Base-by-base conservation (phyloP, 2,888 invertebrate genomes). In the Drosophila mimetica region DNA sequence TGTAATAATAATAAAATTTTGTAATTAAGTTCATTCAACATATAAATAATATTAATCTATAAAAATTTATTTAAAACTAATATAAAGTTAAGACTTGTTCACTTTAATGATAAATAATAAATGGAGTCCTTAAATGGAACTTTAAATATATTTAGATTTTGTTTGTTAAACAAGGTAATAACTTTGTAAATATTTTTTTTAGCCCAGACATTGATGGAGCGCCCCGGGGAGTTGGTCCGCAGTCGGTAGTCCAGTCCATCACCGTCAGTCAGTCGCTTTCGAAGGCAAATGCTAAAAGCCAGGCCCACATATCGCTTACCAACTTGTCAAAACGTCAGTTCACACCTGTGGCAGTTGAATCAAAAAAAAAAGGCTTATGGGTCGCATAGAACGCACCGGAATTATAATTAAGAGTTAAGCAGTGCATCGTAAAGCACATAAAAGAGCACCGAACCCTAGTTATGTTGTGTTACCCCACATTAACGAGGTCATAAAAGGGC, bases 301-400 rank as follows among this genome's bases (percentile, higher is more conserved):
- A 53, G 51, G 66, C 66, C 57, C 60, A 51, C 66, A 74, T 78
- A 81, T 81, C 76, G 71, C 41, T 84, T 74, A 84, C 81, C 36
- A 46, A 50, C 48, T 67, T 85, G 82, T 82, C 85, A 72, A 65
- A 69, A 63, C 70, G 64, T 53, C 64, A 63, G 67, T 64, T 86
- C 76, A 72, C 85, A 82, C 87, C 81, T 86, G 87, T 76, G 59
- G 39, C 46, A 25, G 50, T 41, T 18, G 6, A 41, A 9, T 53
- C 36, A 36, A 60, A 59, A 36, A 39, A 36, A 60, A 59, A 36
- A 51, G 55, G 20, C 37, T 39, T 47, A 32, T 58, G 14, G 18
- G 47, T 37, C 30, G 39, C 14, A 22, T 41, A 14, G 63, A 46
- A 47, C 79, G 30, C 37, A 57, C 5, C 52, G 46, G 54, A 57